Evolutionary conservation across 2,113 vertebrate genomes (phyloP).

Genomic region (Pao palembangensis): DNA sequence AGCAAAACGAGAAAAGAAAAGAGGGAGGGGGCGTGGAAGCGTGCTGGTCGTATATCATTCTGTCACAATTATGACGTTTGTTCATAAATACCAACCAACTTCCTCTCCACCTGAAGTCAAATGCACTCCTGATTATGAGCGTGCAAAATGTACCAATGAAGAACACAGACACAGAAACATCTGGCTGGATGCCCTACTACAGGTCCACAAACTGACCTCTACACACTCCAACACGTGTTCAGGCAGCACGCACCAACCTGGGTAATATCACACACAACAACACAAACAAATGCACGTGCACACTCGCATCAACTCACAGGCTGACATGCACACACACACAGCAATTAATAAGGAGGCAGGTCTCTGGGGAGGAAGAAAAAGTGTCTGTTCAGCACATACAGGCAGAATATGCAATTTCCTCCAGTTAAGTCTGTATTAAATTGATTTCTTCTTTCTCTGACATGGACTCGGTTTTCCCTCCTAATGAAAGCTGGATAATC

Average conservation of each 20-base stretch:
- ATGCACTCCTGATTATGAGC: constrained; percentile 46
- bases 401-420: constrained; percentile 83
- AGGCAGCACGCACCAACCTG: constrained; percentile 20
- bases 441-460: constrained; percentile 84
- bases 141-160: constrained; percentile 39
- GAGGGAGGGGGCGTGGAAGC: constrained; percentile 43
- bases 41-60: constrained; percentile 78
- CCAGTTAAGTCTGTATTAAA: constrained; percentile 83
- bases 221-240: constrained; percentile 36
- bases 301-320: constrained; percentile 50
- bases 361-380: constrained; percentile 78
- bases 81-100: constrained; percentile 82
- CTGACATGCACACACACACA: constrained; percentile 58
- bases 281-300: constrained; percentile 39
- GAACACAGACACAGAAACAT: constrained; percentile 50
- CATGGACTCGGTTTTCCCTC: constrained; percentile 70
- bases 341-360: constrained; percentile 82
- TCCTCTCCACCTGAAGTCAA: constrained; percentile 78
- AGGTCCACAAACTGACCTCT: constrained; percentile 59
- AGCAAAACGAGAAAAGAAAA: constrained; percentile 59
- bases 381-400: constrained; percentile 80
- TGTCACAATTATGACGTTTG: constrained; percentile 85
- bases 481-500: constrained; percentile 78
- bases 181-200: constrained; percentile 33
- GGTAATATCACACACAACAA: constrained; percentile 16